Evolutionary conservation across 1,140 invertebrate genomes (phyloP).

Genomic region (Zaprionus africanus): DNA sequence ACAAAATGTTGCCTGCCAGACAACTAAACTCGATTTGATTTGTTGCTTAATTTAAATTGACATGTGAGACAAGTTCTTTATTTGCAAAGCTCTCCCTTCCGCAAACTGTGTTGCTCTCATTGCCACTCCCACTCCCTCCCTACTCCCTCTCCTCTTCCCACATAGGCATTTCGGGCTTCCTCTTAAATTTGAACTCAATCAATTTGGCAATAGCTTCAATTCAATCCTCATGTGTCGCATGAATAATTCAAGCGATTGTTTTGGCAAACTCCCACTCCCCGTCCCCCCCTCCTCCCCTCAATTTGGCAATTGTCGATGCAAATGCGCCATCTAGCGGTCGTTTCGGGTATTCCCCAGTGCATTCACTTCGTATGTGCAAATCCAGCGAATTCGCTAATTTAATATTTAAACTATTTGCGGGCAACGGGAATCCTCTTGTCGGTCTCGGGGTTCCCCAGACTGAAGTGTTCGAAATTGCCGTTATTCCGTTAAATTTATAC

Average conservation of each 20-base stretch:
- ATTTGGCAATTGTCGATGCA: conserved; percentile 50
- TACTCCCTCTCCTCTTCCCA: background rate
- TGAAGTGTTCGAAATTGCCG: background rate
- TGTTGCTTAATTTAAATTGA: conserved; percentile 2
- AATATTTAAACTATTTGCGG: conserved; percentile 72
- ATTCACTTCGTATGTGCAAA: conserved; percentile 24
- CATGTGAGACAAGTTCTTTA: background rate
- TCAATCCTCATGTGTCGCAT: conserved; percentile 47
- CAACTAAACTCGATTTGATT: background rate
- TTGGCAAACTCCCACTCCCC: background rate
- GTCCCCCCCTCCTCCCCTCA: no score
- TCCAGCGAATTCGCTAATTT: conserved; percentile 43
- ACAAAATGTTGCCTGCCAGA: background rate
- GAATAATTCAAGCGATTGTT: conserved; percentile 49
- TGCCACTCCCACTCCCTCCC: background rate
- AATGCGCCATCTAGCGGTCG: conserved; percentile 56
- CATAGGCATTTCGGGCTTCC: background rate
- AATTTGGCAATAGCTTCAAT: conserved; percentile 38
- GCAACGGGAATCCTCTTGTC: conserved; percentile 10
- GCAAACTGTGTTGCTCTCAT: background rate
- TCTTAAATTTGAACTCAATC: conserved; percentile 21
- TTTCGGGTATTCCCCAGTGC: conserved; percentile 17
- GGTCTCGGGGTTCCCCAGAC: background rate
- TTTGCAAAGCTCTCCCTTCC: background rate
- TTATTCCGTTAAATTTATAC: conserved; percentile 63